phyloP scores from a whole-genome alignment of 2,113 vertebrate species.

The Xiphorhynchus elegans region DNA sequence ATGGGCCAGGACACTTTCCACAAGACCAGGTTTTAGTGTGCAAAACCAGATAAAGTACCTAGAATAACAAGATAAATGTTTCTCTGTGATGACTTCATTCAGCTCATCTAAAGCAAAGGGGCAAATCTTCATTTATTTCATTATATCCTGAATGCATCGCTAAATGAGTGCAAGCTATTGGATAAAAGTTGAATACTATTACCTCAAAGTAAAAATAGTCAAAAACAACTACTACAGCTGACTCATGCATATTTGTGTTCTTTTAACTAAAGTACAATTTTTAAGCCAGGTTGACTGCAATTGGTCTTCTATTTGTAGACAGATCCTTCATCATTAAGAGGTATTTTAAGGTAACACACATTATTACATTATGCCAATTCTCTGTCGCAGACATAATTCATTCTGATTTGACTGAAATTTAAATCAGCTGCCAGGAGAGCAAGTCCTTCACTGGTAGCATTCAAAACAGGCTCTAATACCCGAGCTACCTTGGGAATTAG shows the following conservation, averaged over 20 bases:
- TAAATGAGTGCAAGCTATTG: neutral
- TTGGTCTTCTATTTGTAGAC: neutral
- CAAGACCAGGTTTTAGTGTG: neutral
- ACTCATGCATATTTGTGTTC: neutral
- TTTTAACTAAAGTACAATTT: neutral
- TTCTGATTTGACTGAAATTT: slow-evolving; percentile 10
- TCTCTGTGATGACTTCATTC: neutral
- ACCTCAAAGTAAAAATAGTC: neutral
- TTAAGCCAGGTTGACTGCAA: neutral
- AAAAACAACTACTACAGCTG: neutral
- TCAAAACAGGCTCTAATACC: neutral
- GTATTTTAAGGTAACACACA: slow-evolving; percentile 10
- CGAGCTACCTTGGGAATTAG: neutral
- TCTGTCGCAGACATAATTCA: neutral
- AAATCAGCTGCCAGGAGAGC: neutral
- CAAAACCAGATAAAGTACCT: neutral
- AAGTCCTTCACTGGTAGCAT: neutral
- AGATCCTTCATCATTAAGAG: neutral
- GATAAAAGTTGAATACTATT: neutral
- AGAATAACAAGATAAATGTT: neutral
- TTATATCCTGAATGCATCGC: neutral
- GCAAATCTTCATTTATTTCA: neutral
- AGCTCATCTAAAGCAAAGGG: neutral
- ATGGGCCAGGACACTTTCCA: neutral
- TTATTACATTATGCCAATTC: neutral